Conservation (phyloP, 2,797 vertebrate genomes). For the Hippoglossus hippoglossus region DNA sequence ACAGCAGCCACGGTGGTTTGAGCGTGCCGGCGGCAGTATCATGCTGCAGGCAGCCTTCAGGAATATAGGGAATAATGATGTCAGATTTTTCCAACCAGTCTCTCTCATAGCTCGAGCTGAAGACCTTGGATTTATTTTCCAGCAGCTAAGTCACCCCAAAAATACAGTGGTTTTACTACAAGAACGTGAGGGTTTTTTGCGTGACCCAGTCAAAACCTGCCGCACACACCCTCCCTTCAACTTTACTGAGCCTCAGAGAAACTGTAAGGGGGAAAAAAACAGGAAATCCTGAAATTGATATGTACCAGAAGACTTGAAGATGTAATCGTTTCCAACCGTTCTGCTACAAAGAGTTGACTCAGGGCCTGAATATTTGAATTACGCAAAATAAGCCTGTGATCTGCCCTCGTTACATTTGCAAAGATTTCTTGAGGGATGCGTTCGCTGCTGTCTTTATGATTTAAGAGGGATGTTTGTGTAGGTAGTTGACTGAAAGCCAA, state of each 20-base stretch:
- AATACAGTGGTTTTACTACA: not conserved
- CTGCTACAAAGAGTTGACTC: conserved; percentile 30
- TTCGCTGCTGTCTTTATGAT: conserved; percentile 41
- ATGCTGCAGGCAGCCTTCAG: conserved; percentile 56
- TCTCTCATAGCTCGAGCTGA: conserved; percentile 15
- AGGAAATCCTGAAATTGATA: conserved; percentile 2
- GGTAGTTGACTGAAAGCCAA: conserved; percentile 29
- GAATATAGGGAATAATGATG: conserved; percentile 56
- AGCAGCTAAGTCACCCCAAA: conserved; percentile 24
- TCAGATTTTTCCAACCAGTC: conserved; percentile 23
- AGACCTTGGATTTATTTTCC: conserved; percentile 40
- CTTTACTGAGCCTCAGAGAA: conserved; percentile 17
- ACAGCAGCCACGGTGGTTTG: conserved; percentile 21
- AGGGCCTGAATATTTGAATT: conserved; percentile 48
- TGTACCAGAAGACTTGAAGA: conserved; percentile 16
- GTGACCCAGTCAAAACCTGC: conserved; percentile 16
- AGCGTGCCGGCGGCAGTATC: conserved; percentile 45
- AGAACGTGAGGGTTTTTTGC: conserved; percentile 5
- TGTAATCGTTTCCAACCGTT: conserved; percentile 17
- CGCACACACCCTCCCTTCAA: not conserved
- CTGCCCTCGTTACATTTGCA: conserved; percentile 48
- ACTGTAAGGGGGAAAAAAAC: not conserved
- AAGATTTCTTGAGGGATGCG: conserved; percentile 33
- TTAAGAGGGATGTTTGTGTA: conserved; percentile 21
- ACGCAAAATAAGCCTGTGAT: conserved; percentile 35